These are phyloP conservation scores for Hololepta plana DNA, from an alignment of 2,888 invertebrate genomes.

Conservation along the genomic window DNA sequence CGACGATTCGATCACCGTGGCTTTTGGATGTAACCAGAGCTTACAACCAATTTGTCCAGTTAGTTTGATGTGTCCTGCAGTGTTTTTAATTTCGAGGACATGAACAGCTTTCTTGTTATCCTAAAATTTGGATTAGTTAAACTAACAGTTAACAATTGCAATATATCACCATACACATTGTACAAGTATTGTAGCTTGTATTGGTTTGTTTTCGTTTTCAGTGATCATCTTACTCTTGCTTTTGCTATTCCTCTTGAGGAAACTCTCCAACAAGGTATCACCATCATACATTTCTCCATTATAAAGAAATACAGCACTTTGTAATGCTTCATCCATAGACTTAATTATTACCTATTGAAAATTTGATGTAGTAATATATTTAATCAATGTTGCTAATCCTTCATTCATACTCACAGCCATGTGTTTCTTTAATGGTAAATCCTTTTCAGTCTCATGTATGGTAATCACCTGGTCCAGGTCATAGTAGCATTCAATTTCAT, in stretches of 20 bases:
- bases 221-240: neutral
- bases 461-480: slow-evolving; percentile 61
- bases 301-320: slow-evolving; percentile 50
- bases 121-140: slow-evolving; percentile 5
- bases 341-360: slow-evolving; percentile 40
- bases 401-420: slow-evolving; percentile 34
- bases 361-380: slow-evolving; percentile 6
- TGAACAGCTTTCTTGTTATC: neutral
- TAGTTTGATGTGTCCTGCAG: slow-evolving; percentile 50
- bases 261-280: slow-evolving; percentile 41
- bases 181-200: slow-evolving; percentile 49
- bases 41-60: slow-evolving; percentile 54
- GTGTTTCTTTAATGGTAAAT: slow-evolving; percentile 47
- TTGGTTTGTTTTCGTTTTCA: slow-evolving; percentile 16
- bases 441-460: slow-evolving; percentile 40
- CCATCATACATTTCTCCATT: slow-evolving; percentile 51
- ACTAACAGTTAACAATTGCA: slow-evolving; percentile 2
- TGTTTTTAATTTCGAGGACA: slow-evolving; percentile 26
- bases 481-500: slow-evolving; percentile 54
- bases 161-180: slow-evolving; percentile 38
- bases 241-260: slow-evolving; percentile 34
- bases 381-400: slow-evolving; percentile 4
- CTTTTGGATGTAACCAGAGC: slow-evolving; percentile 63
- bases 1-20: slow-evolving; percentile 53
- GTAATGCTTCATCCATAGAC: slow-evolving; percentile 37